Evolutionary conservation across 1,140 invertebrate species (phyloP), one percentile per base, ranked within the genome.

Genomic region (Drosophila burlai): DNA sequence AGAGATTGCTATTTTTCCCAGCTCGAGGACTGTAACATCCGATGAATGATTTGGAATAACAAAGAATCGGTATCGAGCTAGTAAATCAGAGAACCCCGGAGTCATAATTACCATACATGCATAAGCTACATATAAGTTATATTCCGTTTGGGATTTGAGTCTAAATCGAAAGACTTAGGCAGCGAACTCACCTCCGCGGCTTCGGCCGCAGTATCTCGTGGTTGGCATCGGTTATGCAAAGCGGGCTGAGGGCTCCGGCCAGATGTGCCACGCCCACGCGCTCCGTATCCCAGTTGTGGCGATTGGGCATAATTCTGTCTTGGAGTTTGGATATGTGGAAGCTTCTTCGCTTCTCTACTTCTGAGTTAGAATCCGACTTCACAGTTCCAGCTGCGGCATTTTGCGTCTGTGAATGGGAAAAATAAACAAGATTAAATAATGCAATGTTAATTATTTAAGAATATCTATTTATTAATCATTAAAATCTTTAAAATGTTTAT

Each of bases 161-260:
- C 47, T 16, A 6, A 71, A 65, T 58, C 65, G 21, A 69, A 71
- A 59, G 65, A 71, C 65, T 49, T 34, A 49, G 52, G 65, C 52
- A 40, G 24, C 40, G 47, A 72, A 69, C 76, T 94, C 93, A 97
- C 97, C 97, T 96, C 93, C 97, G 94, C 6, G 97, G 97, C 93
- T 97, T 98, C 11, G 97, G 97, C 77, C 97, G 94, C 61, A 98
- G 94, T 91, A 98, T 97, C 93, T 98, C 97, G 93, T 97, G 96
- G 80, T 96, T 96, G 68, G 95, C 94, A 92, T 96, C 96, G 8
- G 95, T 95, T 80, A 96, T 95, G 90, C 95, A 96, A 45, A 96
- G 93, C 61, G 95, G 95, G 92, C 95, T 95, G 67, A 95, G 92
- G 18, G 95, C 95, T 67, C 95, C 95, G 73, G 95, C 94, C 76